Percentiles rank a stretch among this genome's conserved stretches.
Evolutionary conservation across 1,140 invertebrate genomes (phyloP).

Genomic region (Papilio machaon): DNA sequence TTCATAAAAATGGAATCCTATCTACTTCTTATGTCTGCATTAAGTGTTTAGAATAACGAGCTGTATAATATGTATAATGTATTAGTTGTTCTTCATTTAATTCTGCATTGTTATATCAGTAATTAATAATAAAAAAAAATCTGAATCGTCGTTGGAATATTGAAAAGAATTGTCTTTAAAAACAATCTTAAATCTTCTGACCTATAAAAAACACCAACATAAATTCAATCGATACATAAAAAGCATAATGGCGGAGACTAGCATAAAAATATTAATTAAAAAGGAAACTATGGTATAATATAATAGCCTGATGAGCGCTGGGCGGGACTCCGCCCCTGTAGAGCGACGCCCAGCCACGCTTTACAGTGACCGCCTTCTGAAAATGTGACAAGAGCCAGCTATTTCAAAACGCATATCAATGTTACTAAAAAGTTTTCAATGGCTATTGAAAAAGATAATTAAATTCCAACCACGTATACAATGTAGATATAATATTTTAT

Average conservation of each 20-base stretch:
- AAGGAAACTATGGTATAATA: constrained; percentile 32
- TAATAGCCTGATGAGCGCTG: constrained; percentile 57
- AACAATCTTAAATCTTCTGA: constrained; percentile 34
- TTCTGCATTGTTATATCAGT: not conserved
- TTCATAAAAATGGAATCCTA: not conserved
- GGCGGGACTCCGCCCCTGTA: constrained; percentile 65
- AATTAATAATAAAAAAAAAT: not conserved
- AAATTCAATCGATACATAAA: constrained; percentile 35
- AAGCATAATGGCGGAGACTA: constrained; percentile 38
- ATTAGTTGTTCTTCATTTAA: not conserved
- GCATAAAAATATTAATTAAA: constrained; percentile 45
- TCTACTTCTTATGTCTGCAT: not conserved
- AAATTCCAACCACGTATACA: too few relatives aligned
- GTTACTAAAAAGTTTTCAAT: too few relatives aligned
- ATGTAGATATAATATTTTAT: too few relatives aligned
- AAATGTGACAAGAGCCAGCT: constrained; percentile 33
- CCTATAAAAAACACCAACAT: constrained; percentile 35
- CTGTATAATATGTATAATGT: not conserved
- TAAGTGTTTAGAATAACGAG: not conserved
- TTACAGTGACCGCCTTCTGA: constrained; percentile 68
- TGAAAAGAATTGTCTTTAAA: not conserved
- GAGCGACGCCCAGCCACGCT: constrained; percentile 73
- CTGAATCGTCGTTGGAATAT: not conserved
- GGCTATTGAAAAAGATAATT: too few relatives aligned
- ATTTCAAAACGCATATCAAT: not conserved